Percentiles rank a stretch among this genome's conserved stretches.
Conservation (phyloP, 2,888 invertebrate genomes). For the Taphrorychus bicolor region DNA sequence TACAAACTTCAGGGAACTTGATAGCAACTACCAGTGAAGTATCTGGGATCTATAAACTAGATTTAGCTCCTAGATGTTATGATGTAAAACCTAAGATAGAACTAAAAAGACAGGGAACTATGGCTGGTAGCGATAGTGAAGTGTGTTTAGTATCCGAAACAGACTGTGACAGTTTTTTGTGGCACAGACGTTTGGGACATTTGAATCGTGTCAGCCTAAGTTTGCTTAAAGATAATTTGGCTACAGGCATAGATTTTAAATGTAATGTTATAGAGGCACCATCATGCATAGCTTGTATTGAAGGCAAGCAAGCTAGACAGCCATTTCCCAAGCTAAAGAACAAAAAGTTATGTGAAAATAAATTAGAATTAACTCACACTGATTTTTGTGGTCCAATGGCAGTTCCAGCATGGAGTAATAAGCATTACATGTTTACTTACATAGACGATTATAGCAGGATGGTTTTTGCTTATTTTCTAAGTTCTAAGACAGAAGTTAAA, state of each 20-base stretch:
- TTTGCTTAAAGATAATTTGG: not conserved
- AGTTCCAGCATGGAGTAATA: not conserved
- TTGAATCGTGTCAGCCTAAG: not conserved
- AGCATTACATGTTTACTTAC: slow-evolving; percentile 5
- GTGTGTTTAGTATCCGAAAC: not conserved
- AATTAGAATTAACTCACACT: too few species aligned
- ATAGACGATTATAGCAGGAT: slow-evolving; percentile 36
- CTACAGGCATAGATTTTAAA: not conserved
- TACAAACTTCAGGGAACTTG: too few species aligned
- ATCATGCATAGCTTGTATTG: too few species aligned
- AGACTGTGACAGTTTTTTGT: not conserved
- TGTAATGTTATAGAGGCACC: not conserved
- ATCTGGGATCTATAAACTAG: too few species aligned
- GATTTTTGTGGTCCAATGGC: not conserved
- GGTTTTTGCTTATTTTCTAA: slow-evolving; percentile 31
- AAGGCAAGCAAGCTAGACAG: too few species aligned
- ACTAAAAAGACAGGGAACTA: too few species aligned
- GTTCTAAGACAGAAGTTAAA: slow-evolving; percentile 27
- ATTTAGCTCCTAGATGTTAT: too few species aligned
- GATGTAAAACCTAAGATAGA: too few species aligned
- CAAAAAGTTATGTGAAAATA: too few species aligned
- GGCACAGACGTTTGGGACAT: not conserved
- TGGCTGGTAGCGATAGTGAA: not conserved
- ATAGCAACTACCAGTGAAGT: too few species aligned
- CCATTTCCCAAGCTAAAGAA: too few species aligned